Evolutionary conservation across 2,888 invertebrate species (phyloP).

Genomic region (Panzeria rudis): DNA sequence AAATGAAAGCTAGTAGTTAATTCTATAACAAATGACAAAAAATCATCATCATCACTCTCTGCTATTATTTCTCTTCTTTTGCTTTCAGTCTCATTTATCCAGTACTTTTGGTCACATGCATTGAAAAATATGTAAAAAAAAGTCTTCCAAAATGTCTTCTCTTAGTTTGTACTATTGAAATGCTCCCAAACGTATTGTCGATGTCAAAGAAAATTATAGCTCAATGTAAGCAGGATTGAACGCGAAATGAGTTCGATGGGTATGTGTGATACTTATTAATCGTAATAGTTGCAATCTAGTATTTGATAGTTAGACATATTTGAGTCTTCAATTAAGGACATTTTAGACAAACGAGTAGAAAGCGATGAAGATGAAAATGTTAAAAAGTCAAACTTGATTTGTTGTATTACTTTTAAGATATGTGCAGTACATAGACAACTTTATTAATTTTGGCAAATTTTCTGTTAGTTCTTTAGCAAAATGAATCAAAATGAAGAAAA

Average conservation of each 20-base stretch:
- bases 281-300: constrained; percentile 1
- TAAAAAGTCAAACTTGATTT: constrained; percentile 50
- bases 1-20: background rate
- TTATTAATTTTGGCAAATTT: constrained; percentile 81
- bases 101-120: constrained; percentile 14
- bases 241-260: constrained; percentile 37
- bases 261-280: constrained; percentile 8
- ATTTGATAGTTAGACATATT: constrained; percentile 26
- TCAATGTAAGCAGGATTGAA: constrained; percentile 31
- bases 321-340: constrained; percentile 19
- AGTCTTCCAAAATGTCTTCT: constrained; percentile 7
- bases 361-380: constrained; percentile 25
- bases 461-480: background rate
- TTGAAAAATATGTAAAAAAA: constrained; percentile 5
- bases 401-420: constrained; percentile 8
- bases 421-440: constrained; percentile 70
- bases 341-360: constrained; percentile 19
- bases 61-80: background rate
- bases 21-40: constrained; percentile 9
- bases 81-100: background rate
- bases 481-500: background rate
- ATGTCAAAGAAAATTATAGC: constrained; percentile 77
- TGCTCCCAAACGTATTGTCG: constrained; percentile 77
- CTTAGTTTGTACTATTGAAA: constrained; percentile 43
- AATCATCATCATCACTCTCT: constrained; percentile 25